Evolutionary conservation across 2,888 invertebrate genomes (phyloP).

Genomic region (Hoplodrina blanda): DNA sequence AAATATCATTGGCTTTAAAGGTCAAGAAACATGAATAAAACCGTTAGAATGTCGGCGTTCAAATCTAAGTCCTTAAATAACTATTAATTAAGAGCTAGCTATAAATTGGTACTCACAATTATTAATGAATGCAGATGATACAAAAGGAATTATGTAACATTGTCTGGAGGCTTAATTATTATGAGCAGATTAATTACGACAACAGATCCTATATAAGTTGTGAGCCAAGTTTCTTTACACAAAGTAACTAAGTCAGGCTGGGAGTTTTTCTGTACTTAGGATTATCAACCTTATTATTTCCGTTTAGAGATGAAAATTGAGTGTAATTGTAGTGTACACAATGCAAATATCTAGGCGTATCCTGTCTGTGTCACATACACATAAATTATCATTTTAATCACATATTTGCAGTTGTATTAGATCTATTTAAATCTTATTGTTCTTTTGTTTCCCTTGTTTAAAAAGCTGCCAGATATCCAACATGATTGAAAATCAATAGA

Average conservation of each 20-base stretch:
- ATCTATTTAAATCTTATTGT: constrained; percentile 31
- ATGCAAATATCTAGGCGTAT: constrained; percentile 69
- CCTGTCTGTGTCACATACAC: constrained; percentile 69
- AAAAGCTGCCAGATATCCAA: not conserved
- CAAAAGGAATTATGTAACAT: constrained; percentile 75
- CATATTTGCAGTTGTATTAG: constrained; percentile 64
- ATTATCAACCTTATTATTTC: constrained; percentile 48
- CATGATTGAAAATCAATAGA: not conserved
- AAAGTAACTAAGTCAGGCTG: constrained; percentile 50
- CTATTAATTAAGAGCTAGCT: constrained; percentile 44
- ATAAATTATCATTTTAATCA: constrained; percentile 83
- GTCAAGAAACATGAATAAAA: constrained; percentile 2
- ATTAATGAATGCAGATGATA: constrained; percentile 61
- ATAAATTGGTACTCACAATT: constrained; percentile 53
- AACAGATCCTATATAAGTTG: constrained; percentile 41
- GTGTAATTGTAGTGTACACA: constrained; percentile 49
- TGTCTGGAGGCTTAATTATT: constrained; percentile 80
- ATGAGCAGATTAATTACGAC: constrained; percentile 54
- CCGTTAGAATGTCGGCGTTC: constrained; percentile 23
- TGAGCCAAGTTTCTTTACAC: constrained; percentile 42
- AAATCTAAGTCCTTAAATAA: constrained; percentile 40
- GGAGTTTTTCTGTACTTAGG: not conserved
- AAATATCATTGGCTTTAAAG: no score
- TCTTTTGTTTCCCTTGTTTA: constrained; percentile 25
- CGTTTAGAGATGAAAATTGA: constrained; percentile 41